Conservation (phyloP, 2,113 vertebrate species). For the Tympanuchus pallidicinctus region DNA sequence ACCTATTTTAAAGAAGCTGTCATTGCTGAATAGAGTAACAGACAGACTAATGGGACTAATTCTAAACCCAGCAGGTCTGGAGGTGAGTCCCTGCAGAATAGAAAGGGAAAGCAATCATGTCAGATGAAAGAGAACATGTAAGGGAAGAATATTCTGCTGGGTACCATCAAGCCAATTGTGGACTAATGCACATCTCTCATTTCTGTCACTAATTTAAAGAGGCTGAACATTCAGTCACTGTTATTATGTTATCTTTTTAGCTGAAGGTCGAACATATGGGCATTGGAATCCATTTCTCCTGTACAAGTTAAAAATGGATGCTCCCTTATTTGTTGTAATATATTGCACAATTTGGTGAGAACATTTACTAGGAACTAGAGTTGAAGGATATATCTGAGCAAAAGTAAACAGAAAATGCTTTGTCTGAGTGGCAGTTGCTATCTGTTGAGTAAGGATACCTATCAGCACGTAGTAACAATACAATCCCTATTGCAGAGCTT, state of each 20-base stretch:
- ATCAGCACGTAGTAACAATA: neutral
- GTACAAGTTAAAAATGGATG: neutral
- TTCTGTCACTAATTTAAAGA: slow-evolving; percentile 54
- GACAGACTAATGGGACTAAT: slow-evolving; percentile 52
- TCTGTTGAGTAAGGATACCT: neutral
- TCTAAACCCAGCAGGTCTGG: slow-evolving; percentile 42
- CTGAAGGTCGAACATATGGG: neutral
- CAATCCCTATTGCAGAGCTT: neutral
- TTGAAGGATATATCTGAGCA: neutral
- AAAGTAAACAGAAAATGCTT: neutral
- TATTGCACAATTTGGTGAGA: neutral
- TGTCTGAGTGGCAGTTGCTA: neutral
- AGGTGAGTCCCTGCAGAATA: slow-evolving; percentile 6
- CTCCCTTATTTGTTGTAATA: neutral
- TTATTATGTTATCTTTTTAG: slow-evolving; percentile 43
- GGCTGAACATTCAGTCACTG: slow-evolving; percentile 12
- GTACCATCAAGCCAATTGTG: slow-evolving; percentile 21
- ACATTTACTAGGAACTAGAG: neutral
- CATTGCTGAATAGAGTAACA: slow-evolving; percentile 48
- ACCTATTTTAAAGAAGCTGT: slow-evolving; percentile 25
- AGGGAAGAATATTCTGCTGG: slow-evolving; percentile 43
- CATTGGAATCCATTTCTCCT: neutral
- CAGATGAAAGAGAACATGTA: slow-evolving; percentile 38
- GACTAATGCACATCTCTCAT: slow-evolving; percentile 50
- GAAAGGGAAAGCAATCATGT: slow-evolving; percentile 56